A percentile compares a stretch with the other conserved stretches of the same genome.
These are phyloP conservation scores for Delichon dasypus DNA, from an alignment of 2,797 vertebrate species.

Conservation along the genomic window DNA sequence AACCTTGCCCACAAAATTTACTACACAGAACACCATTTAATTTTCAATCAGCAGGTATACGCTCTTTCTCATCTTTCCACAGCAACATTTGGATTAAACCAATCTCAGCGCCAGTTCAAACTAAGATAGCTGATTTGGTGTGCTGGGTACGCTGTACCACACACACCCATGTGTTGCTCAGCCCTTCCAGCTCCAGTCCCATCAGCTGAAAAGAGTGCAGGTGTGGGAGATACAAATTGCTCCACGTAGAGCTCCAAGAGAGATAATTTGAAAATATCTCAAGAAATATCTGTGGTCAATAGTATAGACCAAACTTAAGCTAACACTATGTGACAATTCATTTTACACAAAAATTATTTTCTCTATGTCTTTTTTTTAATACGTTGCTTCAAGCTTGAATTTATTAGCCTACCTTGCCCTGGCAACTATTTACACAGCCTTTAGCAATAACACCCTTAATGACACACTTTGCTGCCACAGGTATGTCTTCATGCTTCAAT, in stretches of 20 bases:
- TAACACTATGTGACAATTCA: not conserved
- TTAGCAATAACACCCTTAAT: slow-evolving; percentile 82
- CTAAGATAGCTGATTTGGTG: not conserved
- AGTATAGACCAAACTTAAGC: not conserved
- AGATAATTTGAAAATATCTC: not conserved
- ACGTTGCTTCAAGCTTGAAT: not conserved
- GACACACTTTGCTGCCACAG: slow-evolving; percentile 63
- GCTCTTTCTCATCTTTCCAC: not conserved
- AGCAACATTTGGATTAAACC: not conserved
- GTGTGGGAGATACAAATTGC: not conserved
- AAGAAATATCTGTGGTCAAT: not conserved
- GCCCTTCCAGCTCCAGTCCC: not conserved
- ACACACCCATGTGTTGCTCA: not conserved
- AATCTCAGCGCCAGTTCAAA: not conserved
- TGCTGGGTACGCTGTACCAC: not conserved
- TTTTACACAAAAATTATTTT: not conserved
- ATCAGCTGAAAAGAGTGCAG: not conserved
- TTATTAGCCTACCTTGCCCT: slow-evolving; percentile 79
- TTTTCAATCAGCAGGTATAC: not conserved
- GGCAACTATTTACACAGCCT: slow-evolving; percentile 79
- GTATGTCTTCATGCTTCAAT: slow-evolving; percentile 76
- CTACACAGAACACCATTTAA: not conserved
- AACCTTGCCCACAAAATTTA: not conserved
- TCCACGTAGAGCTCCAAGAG: not conserved
- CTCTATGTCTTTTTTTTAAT: not conserved